Conservation (phyloP, 2,888 invertebrate species). For the Thera britannica region DNA sequence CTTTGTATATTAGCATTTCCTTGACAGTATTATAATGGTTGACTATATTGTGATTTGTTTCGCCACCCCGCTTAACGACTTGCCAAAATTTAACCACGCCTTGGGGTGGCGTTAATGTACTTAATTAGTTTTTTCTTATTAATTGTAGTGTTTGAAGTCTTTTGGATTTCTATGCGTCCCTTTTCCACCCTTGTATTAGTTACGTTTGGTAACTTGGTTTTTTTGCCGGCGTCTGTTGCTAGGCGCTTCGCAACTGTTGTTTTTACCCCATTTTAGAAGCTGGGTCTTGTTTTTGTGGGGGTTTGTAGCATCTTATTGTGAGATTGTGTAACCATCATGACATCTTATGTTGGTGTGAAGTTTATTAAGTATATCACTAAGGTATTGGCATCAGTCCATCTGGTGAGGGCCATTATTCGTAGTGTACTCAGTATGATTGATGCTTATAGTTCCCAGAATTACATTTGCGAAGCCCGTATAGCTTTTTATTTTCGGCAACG, state of each 20-base stretch:
- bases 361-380: neutral
- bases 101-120: conserved; percentile 65
- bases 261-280: conserved; percentile 15
- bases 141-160: conserved; percentile 45
- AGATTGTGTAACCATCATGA: conserved; percentile 2
- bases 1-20: conserved; percentile 79
- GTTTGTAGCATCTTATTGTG: conserved; percentile 12
- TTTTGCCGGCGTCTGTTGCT: conserved; percentile 54
- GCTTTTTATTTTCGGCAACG: conserved; percentile 49
- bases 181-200: conserved; percentile 65
- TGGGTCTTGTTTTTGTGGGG: conserved; percentile 9
- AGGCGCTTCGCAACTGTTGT: conserved; percentile 35
- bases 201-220: conserved; percentile 66
- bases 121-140: conserved; percentile 67
- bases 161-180: conserved; percentile 43
- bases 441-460: conserved; percentile 35
- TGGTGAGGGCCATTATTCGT: neutral
- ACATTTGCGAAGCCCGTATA: conserved; percentile 31
- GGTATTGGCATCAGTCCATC: neutral
- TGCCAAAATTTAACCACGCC: conserved; percentile 67
- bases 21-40: conserved; percentile 78
- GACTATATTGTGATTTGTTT: conserved; percentile 72
- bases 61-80: conserved; percentile 66
- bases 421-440: conserved; percentile 1
- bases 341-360: neutral